A percentile compares a stretch with the other conserved stretches of the same genome.
phyloP scores from a whole-genome alignment of 1,140 invertebrate species.

The Wiebesia pumilae region DNA sequence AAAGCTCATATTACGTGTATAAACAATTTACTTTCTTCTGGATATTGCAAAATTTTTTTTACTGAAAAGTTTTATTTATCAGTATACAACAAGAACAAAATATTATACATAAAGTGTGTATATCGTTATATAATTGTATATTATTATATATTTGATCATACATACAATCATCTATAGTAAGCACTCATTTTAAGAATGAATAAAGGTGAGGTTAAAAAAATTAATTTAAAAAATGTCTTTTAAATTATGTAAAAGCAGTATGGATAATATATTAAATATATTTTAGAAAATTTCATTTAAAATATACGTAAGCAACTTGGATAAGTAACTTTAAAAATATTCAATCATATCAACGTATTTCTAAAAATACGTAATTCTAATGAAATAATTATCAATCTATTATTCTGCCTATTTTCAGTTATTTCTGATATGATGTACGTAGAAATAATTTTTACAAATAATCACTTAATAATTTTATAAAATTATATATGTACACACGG shows the following conservation, averaged over 20 bases:
- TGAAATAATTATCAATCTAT: background rate
- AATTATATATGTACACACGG: background rate
- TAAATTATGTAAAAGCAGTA: background rate
- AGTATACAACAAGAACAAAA: background rate
- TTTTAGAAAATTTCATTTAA: background rate
- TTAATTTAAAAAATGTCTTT: too few species aligned
- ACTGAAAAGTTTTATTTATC: background rate
- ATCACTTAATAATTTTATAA: slow-evolving; percentile 5
- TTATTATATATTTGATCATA: slow-evolving; percentile 32
- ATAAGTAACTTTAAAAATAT: background rate
- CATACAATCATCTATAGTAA: slow-evolving; percentile 10
- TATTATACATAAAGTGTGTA: slow-evolving; percentile 9
- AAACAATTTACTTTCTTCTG: background rate
- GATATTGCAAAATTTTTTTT: slow-evolving; percentile 16
- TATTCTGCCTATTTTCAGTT: background rate
- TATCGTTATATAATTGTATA: background rate
- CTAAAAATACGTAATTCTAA: background rate
- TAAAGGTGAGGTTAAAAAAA: too few species aligned
- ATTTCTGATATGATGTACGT: background rate
- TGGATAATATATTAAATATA: background rate
- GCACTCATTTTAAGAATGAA: too few species aligned
- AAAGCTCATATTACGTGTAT: background rate
- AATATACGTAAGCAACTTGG: background rate
- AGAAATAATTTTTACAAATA: background rate
- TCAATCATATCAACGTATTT: background rate